Percentiles rank a stretch among this genome's conserved stretches.
These are phyloP conservation scores for Axea sp. DNA, from an alignment of 2,888 invertebrate genomes.

Conservation along the genomic window DNA sequence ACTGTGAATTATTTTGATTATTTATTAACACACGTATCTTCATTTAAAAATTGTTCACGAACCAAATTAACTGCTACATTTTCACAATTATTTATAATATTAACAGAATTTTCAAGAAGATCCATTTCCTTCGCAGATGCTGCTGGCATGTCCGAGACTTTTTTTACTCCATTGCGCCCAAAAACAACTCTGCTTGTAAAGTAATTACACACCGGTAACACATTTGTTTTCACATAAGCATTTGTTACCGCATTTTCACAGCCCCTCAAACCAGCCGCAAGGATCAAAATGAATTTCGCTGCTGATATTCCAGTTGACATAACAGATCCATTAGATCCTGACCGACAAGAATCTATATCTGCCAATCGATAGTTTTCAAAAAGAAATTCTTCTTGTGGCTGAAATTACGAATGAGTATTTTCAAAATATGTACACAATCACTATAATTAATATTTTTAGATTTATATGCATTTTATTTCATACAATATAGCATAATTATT, in stretches of 20 bases:
- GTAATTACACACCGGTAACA: conserved; percentile 70
- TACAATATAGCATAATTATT: too few species aligned
- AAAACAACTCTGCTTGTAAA: conserved; percentile 71
- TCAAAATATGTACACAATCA: too few species aligned
- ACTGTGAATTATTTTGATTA: too few species aligned
- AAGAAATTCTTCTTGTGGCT: conserved; percentile 64
- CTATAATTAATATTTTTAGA: too few species aligned
- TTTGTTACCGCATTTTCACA: conserved; percentile 65
- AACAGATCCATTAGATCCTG: conserved; percentile 61
- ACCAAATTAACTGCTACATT: too few species aligned
- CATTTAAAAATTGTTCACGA: conserved; percentile 3
- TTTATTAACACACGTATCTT: too few species aligned
- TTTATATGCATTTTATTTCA: too few species aligned
- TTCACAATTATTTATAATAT: conserved; percentile 68
- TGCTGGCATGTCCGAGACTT: conserved; percentile 72
- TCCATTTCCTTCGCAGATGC: conserved; percentile 67
- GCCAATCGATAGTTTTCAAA: conserved; percentile 65
- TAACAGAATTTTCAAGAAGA: conserved; percentile 68
- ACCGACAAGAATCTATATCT: conserved; percentile 65
- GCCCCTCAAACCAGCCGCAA: conserved; percentile 68
- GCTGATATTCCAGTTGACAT: conserved; percentile 69
- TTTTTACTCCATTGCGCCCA: conserved; percentile 68
- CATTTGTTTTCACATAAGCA: conserved; percentile 72
- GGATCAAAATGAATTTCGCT: conserved; percentile 69
- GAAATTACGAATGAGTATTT: conserved; percentile 2